Evolutionary conservation across 2,113 vertebrate genomes (phyloP), one percentile per base, ranked within the genome.

Genomic region (Hippocampus mohnikei): DNA sequence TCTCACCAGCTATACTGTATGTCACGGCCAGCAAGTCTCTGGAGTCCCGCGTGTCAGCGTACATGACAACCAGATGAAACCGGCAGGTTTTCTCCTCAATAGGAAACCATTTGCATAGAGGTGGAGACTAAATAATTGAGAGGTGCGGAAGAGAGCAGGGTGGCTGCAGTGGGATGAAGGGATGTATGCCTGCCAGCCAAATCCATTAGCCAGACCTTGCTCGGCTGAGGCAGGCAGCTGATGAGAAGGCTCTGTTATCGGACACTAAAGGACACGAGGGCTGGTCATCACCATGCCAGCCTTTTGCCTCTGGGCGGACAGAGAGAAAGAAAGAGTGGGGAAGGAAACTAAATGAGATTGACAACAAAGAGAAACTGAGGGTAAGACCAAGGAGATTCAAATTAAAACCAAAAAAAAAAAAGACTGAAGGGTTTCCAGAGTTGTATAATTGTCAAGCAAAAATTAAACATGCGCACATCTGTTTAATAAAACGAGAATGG

Each of bases 151-250:
- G 81, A 90, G 85, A 81, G 85, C 84, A 87, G 87, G 85, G 83
- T 81, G 83, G 81, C 77, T 81, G 82, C 84, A 82, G 83, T 83
- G 87, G 88, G 85, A 88, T 87, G 81, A 88, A 83, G 85, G 91
- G 88, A 88, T 86, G 80, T 90, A 90, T 92, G 91, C 91, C 92
- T 92, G 88, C 89, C 89, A 93, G 92, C 92, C 84, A 92, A 91
- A 92, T 91, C 91, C 92, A 92, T 93, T 92, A 92, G 90, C 84
- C 82, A 79, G 85, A 81, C 81, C 85, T 76, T 82, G 84, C 88
- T 86, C 80, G 80, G 83, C 81, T 60, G 80, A 81, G 77, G 83
- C 79, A 81, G 82, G 84, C 78, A 69, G 86, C 83, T 86, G 88
- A 91, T 85, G 87, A 83, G 86, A 77, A 87, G 78, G 80, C 80